Conservation (phyloP, 2,113 vertebrate species). For the Ammospiza nelsoni region DNA sequence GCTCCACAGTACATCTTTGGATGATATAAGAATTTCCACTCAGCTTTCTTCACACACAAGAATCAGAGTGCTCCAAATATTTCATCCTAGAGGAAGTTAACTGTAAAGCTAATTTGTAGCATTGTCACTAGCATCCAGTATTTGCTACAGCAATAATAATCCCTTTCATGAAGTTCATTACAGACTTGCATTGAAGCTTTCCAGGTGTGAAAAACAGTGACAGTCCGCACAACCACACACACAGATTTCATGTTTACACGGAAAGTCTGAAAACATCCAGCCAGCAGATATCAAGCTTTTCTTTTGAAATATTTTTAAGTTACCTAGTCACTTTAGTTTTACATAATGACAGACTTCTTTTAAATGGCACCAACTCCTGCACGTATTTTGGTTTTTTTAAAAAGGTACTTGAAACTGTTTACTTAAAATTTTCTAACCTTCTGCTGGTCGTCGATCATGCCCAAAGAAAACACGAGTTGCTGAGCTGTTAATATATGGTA, state of each 20-base stretch:
- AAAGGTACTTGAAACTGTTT: neutral
- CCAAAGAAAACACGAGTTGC: slow-evolving; percentile 95
- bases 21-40: neutral
- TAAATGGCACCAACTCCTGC: neutral
- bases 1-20: neutral
- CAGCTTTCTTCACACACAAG: neutral
- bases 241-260: neutral
- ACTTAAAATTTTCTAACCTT: slow-evolving; percentile 81
- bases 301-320: neutral
- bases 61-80: neutral
- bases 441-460: slow-evolving; percentile 90
- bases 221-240: neutral
- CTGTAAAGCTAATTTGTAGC: neutral
- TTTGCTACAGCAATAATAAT: neutral
- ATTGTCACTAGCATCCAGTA: neutral
- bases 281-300: neutral
- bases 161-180: neutral
- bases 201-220: neutral
- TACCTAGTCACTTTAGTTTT: neutral
- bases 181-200: neutral
- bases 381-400: neutral
- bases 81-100: neutral
- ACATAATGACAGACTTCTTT: neutral
- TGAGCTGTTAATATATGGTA: slow-evolving; percentile 90
- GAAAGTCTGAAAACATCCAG: neutral